Evolutionary conservation across 2,888 invertebrate species (phyloP).

Genomic region (Holacanthella duospinosa): DNA sequence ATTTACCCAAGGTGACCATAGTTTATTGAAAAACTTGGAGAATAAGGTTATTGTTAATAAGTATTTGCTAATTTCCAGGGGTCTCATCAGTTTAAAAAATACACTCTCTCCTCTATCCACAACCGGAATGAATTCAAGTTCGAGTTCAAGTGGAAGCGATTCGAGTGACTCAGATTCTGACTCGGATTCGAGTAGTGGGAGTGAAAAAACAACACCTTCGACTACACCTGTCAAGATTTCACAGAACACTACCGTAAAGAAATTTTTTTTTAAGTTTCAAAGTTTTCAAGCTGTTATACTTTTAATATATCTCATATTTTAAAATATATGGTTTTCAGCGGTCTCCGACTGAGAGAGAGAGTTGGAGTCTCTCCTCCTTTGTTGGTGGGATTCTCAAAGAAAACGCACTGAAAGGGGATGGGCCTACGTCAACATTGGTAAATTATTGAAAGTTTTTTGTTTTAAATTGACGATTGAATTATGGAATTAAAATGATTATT

Average conservation of each 20-base stretch:
- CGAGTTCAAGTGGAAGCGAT: slow-evolving; percentile 32
- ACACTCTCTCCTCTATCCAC: slow-evolving; percentile 30
- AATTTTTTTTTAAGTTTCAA: not conserved
- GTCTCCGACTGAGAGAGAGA: not conserved
- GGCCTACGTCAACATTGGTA: too few species aligned
- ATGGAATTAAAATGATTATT: too few species aligned
- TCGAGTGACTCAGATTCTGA: slow-evolving; percentile 35
- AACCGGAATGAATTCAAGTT: slow-evolving; percentile 33
- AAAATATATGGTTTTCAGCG: not conserved
- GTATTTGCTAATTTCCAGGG: not conserved
- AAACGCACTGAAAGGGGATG: not conserved
- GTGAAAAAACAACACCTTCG: slow-evolving; percentile 22
- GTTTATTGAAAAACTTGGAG: too few species aligned
- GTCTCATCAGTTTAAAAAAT: slow-evolving; percentile 19
- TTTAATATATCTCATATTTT: too few species aligned
- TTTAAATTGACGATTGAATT: too few species aligned
- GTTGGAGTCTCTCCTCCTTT: not conserved
- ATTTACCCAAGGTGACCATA: too few species aligned
- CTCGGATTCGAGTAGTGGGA: slow-evolving; percentile 36
- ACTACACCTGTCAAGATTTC: slow-evolving; percentile 21
- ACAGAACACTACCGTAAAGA: not conserved
- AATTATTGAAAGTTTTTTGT: too few species aligned
- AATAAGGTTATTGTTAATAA: too few species aligned
- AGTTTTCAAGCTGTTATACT: not conserved
- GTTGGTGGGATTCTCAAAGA: not conserved